These are phyloP conservation scores for Aphelocoma coerulescens DNA, from an alignment of 2,113 vertebrate species.

Conservation along the genomic window DNA sequence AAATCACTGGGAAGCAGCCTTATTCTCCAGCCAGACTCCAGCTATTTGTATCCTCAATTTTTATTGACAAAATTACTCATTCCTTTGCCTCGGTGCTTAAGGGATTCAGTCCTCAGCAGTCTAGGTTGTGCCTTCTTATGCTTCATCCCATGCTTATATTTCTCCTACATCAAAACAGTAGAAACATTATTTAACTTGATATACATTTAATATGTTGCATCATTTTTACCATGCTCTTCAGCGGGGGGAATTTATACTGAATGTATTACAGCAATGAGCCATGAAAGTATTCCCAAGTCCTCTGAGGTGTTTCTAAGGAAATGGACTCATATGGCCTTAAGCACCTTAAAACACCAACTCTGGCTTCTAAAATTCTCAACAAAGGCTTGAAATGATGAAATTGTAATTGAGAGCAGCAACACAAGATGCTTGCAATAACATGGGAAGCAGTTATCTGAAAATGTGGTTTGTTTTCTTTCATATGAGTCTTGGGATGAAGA, in stretches of 20 bases:
- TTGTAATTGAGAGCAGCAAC: neutral
- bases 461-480: neutral
- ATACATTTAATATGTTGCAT: neutral
- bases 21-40: neutral
- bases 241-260: neutral
- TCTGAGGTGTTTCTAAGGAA: constrained; percentile 16
- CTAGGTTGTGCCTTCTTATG: neutral
- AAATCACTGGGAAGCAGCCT: neutral
- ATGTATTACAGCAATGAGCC: constrained; percentile 1
- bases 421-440: neutral
- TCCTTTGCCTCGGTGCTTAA: neutral
- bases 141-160: neutral
- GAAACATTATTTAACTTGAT: constrained; percentile 22
- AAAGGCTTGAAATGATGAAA: neutral
- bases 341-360: neutral
- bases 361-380: neutral
- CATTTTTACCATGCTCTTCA: neutral
- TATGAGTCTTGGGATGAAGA: neutral
- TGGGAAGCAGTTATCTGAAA: neutral
- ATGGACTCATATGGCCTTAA: neutral
- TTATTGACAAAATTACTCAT: neutral
- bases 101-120: neutral
- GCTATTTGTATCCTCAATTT: neutral
- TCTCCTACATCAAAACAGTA: neutral
- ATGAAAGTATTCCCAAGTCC: neutral